These are phyloP conservation scores for Danaus plexippus DNA, from an alignment of 1,140 invertebrate species.

Conservation along the genomic window DNA sequence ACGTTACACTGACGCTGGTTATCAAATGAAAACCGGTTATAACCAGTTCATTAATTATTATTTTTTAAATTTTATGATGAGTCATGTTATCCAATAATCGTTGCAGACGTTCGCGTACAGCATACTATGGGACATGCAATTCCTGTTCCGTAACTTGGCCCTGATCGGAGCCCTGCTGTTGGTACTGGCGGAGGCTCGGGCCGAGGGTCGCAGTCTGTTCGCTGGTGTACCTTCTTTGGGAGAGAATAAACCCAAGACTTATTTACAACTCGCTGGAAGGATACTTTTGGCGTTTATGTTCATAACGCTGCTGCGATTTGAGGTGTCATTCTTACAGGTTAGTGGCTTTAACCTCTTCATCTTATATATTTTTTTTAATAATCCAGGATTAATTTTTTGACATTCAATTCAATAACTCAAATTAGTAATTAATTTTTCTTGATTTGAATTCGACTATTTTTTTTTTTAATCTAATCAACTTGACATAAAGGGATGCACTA, in stretches of 20 bases:
- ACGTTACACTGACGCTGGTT: too few species aligned
- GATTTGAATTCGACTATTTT: too few species aligned
- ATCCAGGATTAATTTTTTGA: too few species aligned
- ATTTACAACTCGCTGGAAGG: slow-evolving; percentile 95
- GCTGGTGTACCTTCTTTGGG: slow-evolving; percentile 97
- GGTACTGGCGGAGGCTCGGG: slow-evolving; percentile 93
- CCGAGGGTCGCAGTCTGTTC: slow-evolving; percentile 93
- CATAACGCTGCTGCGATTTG: slow-evolving; percentile 94
- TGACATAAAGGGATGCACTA: too few species aligned
- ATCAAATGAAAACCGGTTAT: too few species aligned
- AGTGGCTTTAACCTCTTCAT: slow-evolving; percentile 15
- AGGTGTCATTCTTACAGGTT: slow-evolving; percentile 91
- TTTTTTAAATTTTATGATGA: too few species aligned
- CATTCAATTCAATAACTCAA: too few species aligned
- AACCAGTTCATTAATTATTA: too few species aligned
- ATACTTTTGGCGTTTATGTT: slow-evolving; percentile 99
- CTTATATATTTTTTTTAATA: neutral
- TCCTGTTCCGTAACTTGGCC: slow-evolving; percentile 95
- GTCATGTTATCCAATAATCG: neutral
- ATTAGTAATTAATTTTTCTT: too few species aligned
- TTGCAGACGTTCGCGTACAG: slow-evolving; percentile 96
- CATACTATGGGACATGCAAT: slow-evolving; percentile 98
- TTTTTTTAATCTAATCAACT: too few species aligned
- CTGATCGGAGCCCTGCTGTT: slow-evolving; percentile 95
- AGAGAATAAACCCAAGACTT: slow-evolving; percentile 98